Base-by-base conservation (phyloP, 2,888 invertebrate species). In the Synanthedon andrenaeformis region DNA sequence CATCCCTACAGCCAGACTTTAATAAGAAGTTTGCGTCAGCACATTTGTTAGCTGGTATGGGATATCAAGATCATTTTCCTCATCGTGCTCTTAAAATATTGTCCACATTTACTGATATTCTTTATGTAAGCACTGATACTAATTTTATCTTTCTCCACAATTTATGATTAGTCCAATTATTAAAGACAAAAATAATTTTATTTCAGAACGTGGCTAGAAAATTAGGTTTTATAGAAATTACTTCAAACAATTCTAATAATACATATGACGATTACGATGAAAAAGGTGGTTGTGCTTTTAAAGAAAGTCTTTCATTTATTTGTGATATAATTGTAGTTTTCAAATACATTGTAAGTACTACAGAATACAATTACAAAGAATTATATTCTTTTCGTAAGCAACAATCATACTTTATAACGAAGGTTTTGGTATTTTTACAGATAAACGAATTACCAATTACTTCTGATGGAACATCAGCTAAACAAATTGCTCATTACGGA, bases 401-500 rank as follows among this genome's bases (percentile, higher is more conserved):
- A 23, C 19, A 23, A 23, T 23, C 19, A 23, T 23, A 23, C 4
- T 23, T 23, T 23, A 23, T 4, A 23, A 23, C 4, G 19, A 4
- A 4, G 4, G 4, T 23, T 23, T 23, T 23, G 19, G 4, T 23
- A 23, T 23, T 23, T 17, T 23, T 23, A 23, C 19, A 23, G 19
- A 4, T 23, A 23, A 23, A 23, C 19, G 19, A 23, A 23, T 23
- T 23, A 23, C 19, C 19, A 4, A 23, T 23, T 23, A 23, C 19
- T 23, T n/a, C 42, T n/a, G 49, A n/a, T 19, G 57, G 55, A 14
- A 77, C 72, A 12, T 60, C 82, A 0, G 23, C 79, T 1, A 83
- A 82, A 55, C 82, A 82, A 65, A 42, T 76, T 1, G 82, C 75
- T 1, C 82, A 82, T 57, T 84, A 66, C 54, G 82, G 82, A 0